Evolutionary conservation across 2,113 vertebrate species (phyloP), one percentile per base, ranked within the genome.

Genomic region (Dasyprocta punctata): DNA sequence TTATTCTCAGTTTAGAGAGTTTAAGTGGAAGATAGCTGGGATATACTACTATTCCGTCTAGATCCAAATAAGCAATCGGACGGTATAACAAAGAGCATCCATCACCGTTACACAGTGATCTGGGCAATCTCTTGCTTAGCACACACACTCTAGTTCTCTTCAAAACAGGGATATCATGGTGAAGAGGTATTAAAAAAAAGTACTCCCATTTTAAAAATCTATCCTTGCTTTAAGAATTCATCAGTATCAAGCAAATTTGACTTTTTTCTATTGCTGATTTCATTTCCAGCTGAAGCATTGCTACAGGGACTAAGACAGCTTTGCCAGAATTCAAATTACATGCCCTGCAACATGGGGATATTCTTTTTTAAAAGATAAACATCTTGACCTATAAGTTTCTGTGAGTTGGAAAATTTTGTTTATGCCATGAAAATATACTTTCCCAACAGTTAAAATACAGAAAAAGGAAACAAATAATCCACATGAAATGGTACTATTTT

Each of bases 1-100:
- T 36, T 95, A 95, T 97, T 97, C 92, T 83, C 84, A 96, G 44
- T 65, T 95, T 96, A 96, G 94, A 90, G 90, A 95, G 28, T 61
- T 93, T 84, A n/a, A 94, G 61, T 63, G 2, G 60, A 85, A 1
- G 5, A 0, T 71, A n/a, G 38, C 88, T 94, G 89, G 96, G 77
- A 98, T 97, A 88, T 56, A 94, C 97, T 98, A 96, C 75, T 86
- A 85, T 98, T 99, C 97, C 98, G 93, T 98, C 98, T 96, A 97
- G 98, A 97, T 98, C 97, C 98, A 97, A 98, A 96, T 98, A 98
- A 99, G 98, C 98, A 98, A 98, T 99, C 98, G 98, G 97, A 98
- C 96, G 97, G 81, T 85, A 65, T 97, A 95, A 97, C 90, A 92
- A 61, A 98, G 94, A 92, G 95, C 92, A 99, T 99, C 96, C 86